Evolutionary conservation across 2,797 vertebrate genomes (phyloP).

Genomic region (Clarias fuscus): DNA sequence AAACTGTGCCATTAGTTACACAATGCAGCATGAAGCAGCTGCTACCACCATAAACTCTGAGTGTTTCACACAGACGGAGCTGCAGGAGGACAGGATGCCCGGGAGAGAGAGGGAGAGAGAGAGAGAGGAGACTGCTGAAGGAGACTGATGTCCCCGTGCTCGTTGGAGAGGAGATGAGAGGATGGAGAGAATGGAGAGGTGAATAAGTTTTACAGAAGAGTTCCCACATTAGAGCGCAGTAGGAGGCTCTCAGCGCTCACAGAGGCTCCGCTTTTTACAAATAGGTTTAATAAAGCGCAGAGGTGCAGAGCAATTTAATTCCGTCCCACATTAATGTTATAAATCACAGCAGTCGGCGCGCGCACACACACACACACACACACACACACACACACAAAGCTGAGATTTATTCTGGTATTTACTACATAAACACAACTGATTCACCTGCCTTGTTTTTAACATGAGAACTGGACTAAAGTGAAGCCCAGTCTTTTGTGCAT

Average conservation of each 20-base stretch:
- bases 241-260: slow-evolving; percentile 56
- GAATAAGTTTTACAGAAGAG: slow-evolving; percentile 25
- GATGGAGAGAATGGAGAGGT: slow-evolving; percentile 7
- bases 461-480: neutral
- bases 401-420: slow-evolving; percentile 15
- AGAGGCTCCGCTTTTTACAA: slow-evolving; percentile 27
- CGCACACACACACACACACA: slow-evolving; percentile 25
- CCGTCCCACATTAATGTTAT: slow-evolving; percentile 44
- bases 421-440: neutral
- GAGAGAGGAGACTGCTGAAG: slow-evolving; percentile 12
- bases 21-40: neutral
- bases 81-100: neutral
- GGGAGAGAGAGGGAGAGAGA: neutral
- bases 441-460: neutral
- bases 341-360: slow-evolving; percentile 23
- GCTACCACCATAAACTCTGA: slow-evolving; percentile 10
- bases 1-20: slow-evolving; percentile 12
- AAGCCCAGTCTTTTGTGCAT: neutral
- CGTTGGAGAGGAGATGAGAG: slow-evolving; percentile 22
- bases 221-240: slow-evolving; percentile 66
- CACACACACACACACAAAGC: slow-evolving; percentile 6
- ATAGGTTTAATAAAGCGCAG: neutral
- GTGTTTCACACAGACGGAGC: neutral
- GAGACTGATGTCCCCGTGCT: slow-evolving; percentile 11
- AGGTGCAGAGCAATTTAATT: slow-evolving; percentile 28